Conservation (phyloP, 2,113 vertebrate species). For the Machaerirhynchus nigripectus region DNA sequence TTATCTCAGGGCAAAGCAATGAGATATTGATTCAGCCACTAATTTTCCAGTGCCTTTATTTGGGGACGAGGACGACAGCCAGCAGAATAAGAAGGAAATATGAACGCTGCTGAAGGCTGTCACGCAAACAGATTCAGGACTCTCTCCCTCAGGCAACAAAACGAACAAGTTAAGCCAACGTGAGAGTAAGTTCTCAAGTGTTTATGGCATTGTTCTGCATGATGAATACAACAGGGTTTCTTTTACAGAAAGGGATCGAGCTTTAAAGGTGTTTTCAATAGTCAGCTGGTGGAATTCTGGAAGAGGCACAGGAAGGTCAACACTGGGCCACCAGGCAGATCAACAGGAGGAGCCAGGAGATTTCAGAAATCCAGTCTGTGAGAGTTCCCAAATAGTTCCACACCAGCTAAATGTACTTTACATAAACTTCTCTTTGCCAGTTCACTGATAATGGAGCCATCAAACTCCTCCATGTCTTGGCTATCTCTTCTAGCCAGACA, state of each 20-base stretch:
- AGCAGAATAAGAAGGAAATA: constrained; percentile 19
- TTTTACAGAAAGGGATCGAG: background rate
- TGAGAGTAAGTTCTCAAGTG: background rate
- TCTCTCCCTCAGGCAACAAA: background rate
- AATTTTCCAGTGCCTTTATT: background rate
- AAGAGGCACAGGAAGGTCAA: background rate
- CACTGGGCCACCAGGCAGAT: background rate
- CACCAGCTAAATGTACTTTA: background rate
- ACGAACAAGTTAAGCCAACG: background rate
- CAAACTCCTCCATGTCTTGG: background rate
- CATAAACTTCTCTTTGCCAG: background rate
- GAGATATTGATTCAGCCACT: constrained; percentile 31
- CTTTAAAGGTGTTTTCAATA: background rate
- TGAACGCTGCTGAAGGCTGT: background rate
- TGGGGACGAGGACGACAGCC: background rate
- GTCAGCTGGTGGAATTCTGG: background rate
- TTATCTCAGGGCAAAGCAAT: constrained; percentile 43
- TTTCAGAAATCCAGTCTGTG: background rate
- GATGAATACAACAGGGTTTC: background rate
- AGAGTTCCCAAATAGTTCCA: background rate
- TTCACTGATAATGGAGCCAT: background rate
- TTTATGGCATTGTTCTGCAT: background rate
- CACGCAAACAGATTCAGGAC: background rate
- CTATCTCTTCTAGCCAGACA: background rate
- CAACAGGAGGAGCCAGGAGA: background rate